A percentile compares a stretch with the other conserved stretches of the same genome.
Conservation (phyloP, 2,888 invertebrate species). For the Drosophila merina region DNA sequence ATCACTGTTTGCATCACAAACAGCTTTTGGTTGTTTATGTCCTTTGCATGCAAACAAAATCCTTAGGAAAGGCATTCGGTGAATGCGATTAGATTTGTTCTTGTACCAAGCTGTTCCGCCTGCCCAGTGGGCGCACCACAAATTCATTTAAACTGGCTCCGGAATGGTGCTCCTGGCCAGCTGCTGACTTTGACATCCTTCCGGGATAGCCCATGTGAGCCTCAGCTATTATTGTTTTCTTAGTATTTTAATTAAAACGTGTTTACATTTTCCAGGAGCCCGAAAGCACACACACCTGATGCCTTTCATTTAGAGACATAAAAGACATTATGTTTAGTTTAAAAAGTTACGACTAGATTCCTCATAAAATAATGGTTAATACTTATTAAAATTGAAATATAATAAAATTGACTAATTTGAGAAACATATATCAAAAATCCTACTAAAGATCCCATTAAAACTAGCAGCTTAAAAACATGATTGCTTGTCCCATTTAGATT, state of each 20-base stretch:
- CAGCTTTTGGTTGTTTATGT: constrained; percentile 42
- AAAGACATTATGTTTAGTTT: neutral
- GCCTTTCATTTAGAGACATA: constrained; percentile 1
- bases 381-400: no score
- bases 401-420: no score
- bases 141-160: constrained; percentile 55
- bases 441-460: neutral
- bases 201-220: constrained; percentile 13
- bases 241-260: constrained; percentile 77
- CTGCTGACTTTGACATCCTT: constrained; percentile 36
- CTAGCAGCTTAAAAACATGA: constrained; percentile 8
- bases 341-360: neutral
- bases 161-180: constrained; percentile 34
- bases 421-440: no score
- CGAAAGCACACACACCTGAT: constrained; percentile 34
- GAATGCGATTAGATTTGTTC: constrained; percentile 50
- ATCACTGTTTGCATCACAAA: constrained; percentile 23
- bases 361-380: constrained; percentile 7
- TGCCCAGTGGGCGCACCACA: constrained; percentile 32
- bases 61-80: constrained; percentile 48
- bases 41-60: constrained; percentile 39
- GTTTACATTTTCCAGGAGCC: constrained; percentile 53
- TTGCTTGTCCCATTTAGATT: constrained; percentile 16
- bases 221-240: constrained; percentile 70
- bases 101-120: constrained; percentile 12